Percentiles rank a stretch among this genome's conserved stretches.
Evolutionary conservation across 1,140 invertebrate genomes (phyloP).

Genomic region (Hestina assimilis): DNA sequence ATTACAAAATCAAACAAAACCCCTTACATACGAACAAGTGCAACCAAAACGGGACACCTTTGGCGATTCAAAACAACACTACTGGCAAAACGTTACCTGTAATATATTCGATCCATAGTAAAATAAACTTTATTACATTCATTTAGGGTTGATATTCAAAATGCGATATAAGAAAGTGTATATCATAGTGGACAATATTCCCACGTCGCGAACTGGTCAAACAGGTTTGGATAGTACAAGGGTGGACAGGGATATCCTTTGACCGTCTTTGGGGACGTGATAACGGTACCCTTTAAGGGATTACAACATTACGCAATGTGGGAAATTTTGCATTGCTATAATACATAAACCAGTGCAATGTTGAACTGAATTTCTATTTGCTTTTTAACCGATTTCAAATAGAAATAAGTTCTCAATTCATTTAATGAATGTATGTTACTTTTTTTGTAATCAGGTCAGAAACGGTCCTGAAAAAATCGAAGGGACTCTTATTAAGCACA

Average conservation of each 20-base stretch:
- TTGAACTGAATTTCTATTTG: too few species aligned
- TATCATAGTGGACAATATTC: slow-evolving; percentile 44
- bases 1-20: slow-evolving; percentile 18
- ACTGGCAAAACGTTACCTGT: background rate
- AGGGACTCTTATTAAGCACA: too few species aligned
- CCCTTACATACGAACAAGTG: slow-evolving; percentile 33
- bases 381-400: too few species aligned
- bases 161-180: slow-evolving; percentile 16
- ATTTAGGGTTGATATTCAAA: background rate
- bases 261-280: slow-evolving; percentile 47
- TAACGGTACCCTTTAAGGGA: slow-evolving; percentile 42
- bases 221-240: slow-evolving; percentile 53
- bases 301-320: slow-evolving; percentile 37
- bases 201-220: slow-evolving; percentile 56
- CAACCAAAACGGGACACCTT: slow-evolving; percentile 25
- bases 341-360: too few species aligned
- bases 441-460: too few species aligned
- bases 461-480: too few species aligned
- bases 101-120: background rate
- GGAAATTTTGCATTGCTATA: slow-evolving; percentile 29
- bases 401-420: too few species aligned
- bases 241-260: slow-evolving; percentile 46
- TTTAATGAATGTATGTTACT: too few species aligned
- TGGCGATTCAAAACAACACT: slow-evolving; percentile 16
- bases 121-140: background rate